Evolutionary conservation across 2,797 vertebrate species (phyloP).

Genomic region (Ceyx erithaca): DNA sequence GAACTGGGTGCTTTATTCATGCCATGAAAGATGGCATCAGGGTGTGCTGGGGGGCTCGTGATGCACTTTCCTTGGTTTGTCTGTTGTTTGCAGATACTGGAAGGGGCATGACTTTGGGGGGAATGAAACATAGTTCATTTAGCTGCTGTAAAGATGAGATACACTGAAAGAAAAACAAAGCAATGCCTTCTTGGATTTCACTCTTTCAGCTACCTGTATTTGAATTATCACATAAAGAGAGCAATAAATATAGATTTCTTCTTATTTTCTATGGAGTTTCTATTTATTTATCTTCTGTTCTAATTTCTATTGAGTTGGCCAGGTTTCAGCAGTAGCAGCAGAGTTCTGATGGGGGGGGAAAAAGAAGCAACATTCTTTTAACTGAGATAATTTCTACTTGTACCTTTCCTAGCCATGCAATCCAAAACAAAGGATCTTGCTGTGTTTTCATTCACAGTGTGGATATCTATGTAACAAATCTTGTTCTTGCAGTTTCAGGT

Average conservation of each 20-base stretch:
- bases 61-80: not conserved
- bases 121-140: not conserved
- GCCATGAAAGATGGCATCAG: not conserved
- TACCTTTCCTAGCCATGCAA: not conserved
- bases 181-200: not conserved
- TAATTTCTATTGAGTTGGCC: not conserved
- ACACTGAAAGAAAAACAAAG: not conserved
- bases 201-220: not conserved
- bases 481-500: not conserved
- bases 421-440: not conserved
- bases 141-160: not conserved
- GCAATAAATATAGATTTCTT: not conserved
- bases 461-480: not conserved
- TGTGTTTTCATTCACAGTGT: not conserved
- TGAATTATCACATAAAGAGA: not conserved
- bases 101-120: not conserved
- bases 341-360: not conserved
- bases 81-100: not conserved
- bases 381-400: not conserved
- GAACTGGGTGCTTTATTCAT: not conserved
- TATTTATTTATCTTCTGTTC: not conserved
- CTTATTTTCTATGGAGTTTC: not conserved
- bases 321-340: not conserved
- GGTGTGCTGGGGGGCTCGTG: not conserved
- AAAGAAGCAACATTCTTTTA: not conserved